Base-by-base conservation (phyloP, 2,113 vertebrate genomes). In the Ammospiza caudacuta region DNA sequence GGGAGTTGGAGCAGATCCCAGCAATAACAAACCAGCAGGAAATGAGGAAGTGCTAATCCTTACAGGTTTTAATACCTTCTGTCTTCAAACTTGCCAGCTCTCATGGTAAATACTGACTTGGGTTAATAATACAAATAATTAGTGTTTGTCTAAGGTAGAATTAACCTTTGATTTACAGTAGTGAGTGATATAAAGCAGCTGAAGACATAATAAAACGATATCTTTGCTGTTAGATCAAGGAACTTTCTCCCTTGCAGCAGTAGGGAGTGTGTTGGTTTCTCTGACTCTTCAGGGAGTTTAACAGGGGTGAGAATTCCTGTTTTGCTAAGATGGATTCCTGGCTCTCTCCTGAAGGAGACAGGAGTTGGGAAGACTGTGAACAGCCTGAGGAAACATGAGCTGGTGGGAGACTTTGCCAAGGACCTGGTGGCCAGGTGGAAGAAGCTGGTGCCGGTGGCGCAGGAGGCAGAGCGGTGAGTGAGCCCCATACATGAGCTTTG, bases 311-410 rank as follows among this genome's bases (percentile, higher is more conserved):
- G 44, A 23, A 25, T 37, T 54, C 20, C 33, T 39, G 35, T 35
- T 82, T 44, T 92, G 67, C 75, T 83, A 15, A 83, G 81, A 44
- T 57, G 12, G 63, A 29, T 35, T 89, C 5, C 0, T 47, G 59
- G 25, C 52, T 97, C 62, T 87, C 61, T 94, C 91, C 1, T 96
- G 73, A 90, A 99, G 99, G 99, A 99, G 97, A 99, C 99, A 1
- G 99, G 99, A 31, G 98, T 99, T 27, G 99, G 99, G 29, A 99
- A 99, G 95, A 98, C 99, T 17, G 99, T 99, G 92, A 99, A 99
- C 94, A 98, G 99, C n/a, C 98, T 99, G n/a, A 97, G 99, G 92
- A 99, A 99, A 87, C 98, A 99, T 0, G 98, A 99, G 59, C 84
- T 98, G 1, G 99, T 98, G 3, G 99, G 99, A 63, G 98, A 98